A percentile compares a stretch with the other conserved stretches of the same genome.
Evolutionary conservation across 2,888 invertebrate genomes (phyloP).

Genomic region (Cyclophora punctaria): DNA sequence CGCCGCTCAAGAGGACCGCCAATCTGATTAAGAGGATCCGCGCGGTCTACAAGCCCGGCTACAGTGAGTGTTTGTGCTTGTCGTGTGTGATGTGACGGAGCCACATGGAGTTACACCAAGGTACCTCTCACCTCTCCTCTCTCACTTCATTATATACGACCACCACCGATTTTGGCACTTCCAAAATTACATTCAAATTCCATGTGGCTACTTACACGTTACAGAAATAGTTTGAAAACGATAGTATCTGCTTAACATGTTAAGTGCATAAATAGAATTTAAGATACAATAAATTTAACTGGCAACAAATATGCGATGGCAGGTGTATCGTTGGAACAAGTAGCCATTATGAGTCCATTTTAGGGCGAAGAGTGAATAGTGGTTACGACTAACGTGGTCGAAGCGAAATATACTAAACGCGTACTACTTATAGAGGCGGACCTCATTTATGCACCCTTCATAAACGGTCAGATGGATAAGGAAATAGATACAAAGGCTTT

Average conservation of each 20-base stretch:
- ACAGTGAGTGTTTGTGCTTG: slow-evolving; percentile 58
- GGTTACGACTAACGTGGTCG: slow-evolving; percentile 42
- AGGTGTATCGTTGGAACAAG: slow-evolving; percentile 68
- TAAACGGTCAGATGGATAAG: slow-evolving; percentile 58
- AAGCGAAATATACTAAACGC: slow-evolving; percentile 52
- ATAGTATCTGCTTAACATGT: slow-evolving; percentile 17
- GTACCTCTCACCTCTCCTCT: slow-evolving; percentile 2
- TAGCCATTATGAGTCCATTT: slow-evolving; percentile 71
- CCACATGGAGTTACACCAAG: slow-evolving; percentile 34
- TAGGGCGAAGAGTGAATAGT: slow-evolving; percentile 64
- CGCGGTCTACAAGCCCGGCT: slow-evolving; percentile 66
- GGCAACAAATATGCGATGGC: slow-evolving; percentile 57
- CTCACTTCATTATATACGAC: background rate
- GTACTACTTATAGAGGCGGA: slow-evolving; percentile 36
- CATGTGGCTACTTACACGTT: slow-evolving; percentile 28
- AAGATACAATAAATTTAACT: slow-evolving; percentile 49
- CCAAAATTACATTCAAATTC: slow-evolving; percentile 26
- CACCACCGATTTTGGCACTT: background rate
- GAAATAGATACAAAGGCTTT: slow-evolving; percentile 39
- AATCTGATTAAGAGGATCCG: slow-evolving; percentile 62
- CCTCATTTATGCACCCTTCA: slow-evolving; percentile 71
- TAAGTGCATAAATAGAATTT: slow-evolving; percentile 32
- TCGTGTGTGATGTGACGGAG: slow-evolving; percentile 15
- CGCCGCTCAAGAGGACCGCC: slow-evolving; percentile 59
- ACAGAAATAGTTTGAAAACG: slow-evolving; percentile 8